Conservation (phyloP, 2,113 vertebrate species). For the Thalassoma bifasciatum region DNA sequence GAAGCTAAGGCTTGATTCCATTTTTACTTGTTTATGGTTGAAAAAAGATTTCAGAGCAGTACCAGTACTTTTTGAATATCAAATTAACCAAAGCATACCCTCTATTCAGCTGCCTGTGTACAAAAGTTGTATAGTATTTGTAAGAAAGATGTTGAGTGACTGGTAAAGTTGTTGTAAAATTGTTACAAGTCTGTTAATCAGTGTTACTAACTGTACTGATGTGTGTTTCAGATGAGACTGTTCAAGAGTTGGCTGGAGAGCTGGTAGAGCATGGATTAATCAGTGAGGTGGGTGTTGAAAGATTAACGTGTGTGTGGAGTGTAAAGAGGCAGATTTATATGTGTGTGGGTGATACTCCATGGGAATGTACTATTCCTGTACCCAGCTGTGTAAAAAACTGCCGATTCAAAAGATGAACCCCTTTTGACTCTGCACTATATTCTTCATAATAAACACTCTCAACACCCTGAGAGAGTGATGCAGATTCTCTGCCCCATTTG, state of each 20-base stretch:
- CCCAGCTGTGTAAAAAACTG: conserved; percentile 11
- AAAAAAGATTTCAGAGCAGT: conserved; percentile 4
- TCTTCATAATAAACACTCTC: not conserved
- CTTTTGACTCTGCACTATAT: not conserved
- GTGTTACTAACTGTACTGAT: conserved; percentile 17
- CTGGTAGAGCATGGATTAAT: conserved; percentile 94
- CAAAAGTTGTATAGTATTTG: not conserved
- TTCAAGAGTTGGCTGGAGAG: conserved; percentile 90
- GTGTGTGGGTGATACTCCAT: conserved; percentile 1
- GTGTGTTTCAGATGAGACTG: conserved; percentile 88
- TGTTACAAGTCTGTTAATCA: not conserved
- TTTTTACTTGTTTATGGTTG: not conserved
- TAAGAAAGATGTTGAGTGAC: not conserved
- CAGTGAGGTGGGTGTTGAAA: conserved; percentile 86
- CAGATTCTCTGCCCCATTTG: conserved; percentile 7
- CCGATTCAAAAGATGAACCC: conserved; percentile 7
- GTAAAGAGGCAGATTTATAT: not conserved
- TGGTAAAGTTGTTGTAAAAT: not conserved
- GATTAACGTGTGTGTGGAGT: not conserved
- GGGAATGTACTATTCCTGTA: conserved; percentile 7
- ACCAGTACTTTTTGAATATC: not conserved
- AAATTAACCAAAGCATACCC: not conserved
- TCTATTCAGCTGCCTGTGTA: not conserved
- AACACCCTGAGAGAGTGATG: not conserved
- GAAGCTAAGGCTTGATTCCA: no score